A percentile compares a stretch with the other conserved stretches of the same genome.
Evolutionary conservation across 2,888 invertebrate genomes (phyloP).

Genomic region (Pilophorus perplexus): DNA sequence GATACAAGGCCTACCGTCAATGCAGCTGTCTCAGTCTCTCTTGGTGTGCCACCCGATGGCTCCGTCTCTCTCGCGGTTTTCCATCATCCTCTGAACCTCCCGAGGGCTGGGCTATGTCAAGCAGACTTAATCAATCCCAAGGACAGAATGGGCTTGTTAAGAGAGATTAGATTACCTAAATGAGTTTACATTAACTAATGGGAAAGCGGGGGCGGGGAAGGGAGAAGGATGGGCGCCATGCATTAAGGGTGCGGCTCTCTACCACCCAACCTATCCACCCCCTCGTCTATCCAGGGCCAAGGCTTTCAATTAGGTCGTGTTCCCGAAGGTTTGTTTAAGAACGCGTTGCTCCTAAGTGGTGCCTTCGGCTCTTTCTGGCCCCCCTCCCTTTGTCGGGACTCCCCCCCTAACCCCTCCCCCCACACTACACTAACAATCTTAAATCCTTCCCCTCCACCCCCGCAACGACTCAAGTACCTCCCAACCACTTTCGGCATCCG

Average conservation of each 20-base stretch:
- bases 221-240: no score
- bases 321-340: constrained; percentile 37
- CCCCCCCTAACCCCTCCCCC: not conserved
- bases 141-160: constrained; percentile 39
- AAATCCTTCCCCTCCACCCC: no score
- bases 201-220: constrained; percentile 6
- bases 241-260: constrained; percentile 10
- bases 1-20: no score
- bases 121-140: constrained; percentile 39
- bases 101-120: constrained; percentile 14
- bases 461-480: no score
- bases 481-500: no score
- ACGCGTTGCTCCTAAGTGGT: constrained; percentile 35
- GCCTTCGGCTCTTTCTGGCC: not conserved
- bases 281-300: not conserved
- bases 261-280: not conserved
- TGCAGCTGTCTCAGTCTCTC: no score
- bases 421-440: no score
- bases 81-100: constrained; percentile 6
- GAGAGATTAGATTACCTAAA: constrained; percentile 41
- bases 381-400: not conserved
- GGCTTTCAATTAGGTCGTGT: constrained; percentile 35
- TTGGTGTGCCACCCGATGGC: no score
- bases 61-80: no score
- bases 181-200: constrained; percentile 41